Conservation (phyloP, 2,113 vertebrate genomes). For the Macaca fascicularis region T2T-MFA8v1.1 NC_088375.1:230325501-230326000, state of each 20-base stretch:
- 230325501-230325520: not conserved
- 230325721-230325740: too few relatives aligned
- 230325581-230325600: not conserved
- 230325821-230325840: not conserved
- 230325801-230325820: fast-evolving
- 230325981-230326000: fast-evolving
- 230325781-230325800: not conserved
- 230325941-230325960: not conserved
- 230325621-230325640: not conserved
- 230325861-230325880: not conserved
- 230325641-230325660: not conserved
- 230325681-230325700: not conserved
- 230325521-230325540: not conserved
- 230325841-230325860: fast-evolving
- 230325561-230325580: not conserved
- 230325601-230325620: not conserved
- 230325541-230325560: fast-evolving
- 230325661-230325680: not conserved
- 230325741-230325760: not conserved
- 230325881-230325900: fast-evolving
- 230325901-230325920: too few relatives aligned
- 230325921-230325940: fast-evolving
- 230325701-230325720: not conserved
- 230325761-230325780: not conserved
- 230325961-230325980: not conserved